A percentile compares a stretch with the other conserved stretches of the same genome.
Evolutionary conservation across 1,140 invertebrate species (phyloP).

Genomic region (Bursaphelenchus mucronatus): DNA sequence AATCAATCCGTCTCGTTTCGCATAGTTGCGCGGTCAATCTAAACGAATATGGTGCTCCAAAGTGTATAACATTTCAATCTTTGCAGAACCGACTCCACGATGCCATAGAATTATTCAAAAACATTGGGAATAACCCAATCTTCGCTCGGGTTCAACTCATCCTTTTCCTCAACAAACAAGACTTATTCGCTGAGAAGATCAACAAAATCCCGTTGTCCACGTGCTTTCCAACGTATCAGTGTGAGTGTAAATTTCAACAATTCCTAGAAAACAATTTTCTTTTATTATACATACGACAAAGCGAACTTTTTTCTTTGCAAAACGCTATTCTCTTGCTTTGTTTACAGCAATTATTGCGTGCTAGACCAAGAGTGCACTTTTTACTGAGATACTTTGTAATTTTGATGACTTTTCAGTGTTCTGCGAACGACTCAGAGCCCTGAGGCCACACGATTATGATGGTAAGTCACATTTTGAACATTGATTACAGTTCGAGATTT

Average conservation of each 20-base stretch:
- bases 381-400: not conserved
- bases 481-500: no score
- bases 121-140: slow-evolving; percentile 99
- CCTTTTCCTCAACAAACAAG: slow-evolving; percentile 98
- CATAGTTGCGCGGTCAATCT: no score
- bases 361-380: not conserved
- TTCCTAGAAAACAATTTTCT: not conserved
- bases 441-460: no score
- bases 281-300: not conserved
- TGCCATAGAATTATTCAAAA: slow-evolving; percentile 97
- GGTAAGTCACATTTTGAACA: no score
- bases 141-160: slow-evolving; percentile 99
- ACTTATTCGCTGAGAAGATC: slow-evolving; percentile 98
- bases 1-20: not conserved
- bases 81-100: slow-evolving; percentile 98
- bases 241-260: slow-evolving; percentile 64
- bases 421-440: no score
- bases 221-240: slow-evolving; percentile 98
- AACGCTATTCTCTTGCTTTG: not conserved
- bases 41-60: no score
- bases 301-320: not conserved
- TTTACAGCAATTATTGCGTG: not conserved
- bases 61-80: no score
- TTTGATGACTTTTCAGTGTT: not conserved
- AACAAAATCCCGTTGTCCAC: slow-evolving; percentile 99